phyloP scores from a whole-genome alignment of 2,888 invertebrate genomes.

The Dastarcus helophoroides region DNA sequence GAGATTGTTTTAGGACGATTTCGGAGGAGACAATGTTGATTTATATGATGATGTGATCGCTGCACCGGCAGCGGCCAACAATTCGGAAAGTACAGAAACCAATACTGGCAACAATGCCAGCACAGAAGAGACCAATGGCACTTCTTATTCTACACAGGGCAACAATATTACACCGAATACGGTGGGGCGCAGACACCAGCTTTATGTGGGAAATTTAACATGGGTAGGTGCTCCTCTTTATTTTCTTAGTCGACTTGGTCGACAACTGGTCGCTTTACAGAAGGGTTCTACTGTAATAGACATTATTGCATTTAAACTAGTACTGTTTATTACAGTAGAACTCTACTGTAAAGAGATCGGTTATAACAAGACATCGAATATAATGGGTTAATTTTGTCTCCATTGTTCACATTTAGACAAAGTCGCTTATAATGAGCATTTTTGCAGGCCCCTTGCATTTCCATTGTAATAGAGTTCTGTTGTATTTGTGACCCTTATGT shows the following conservation, averaged over 20 bases:
- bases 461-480: background rate
- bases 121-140: constrained; percentile 58
- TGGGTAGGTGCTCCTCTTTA: constrained; percentile 91
- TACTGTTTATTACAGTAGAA: too few species aligned
- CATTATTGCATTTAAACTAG: too few species aligned
- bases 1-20: constrained; percentile 58
- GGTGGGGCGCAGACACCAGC: constrained; percentile 70
- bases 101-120: constrained; percentile 46
- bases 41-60: constrained; percentile 93
- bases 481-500: background rate
- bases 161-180: constrained; percentile 58
- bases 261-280: too few species aligned
- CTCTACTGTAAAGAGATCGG: too few species aligned
- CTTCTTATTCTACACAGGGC: constrained; percentile 56
- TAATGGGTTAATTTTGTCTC: too few species aligned
- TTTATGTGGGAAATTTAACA: constrained; percentile 96
- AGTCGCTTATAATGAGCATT: too few species aligned
- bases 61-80: constrained; percentile 54
- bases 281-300: too few species aligned
- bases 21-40: constrained; percentile 80
- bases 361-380: too few species aligned
- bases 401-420: too few species aligned
- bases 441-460: constrained; percentile 1
- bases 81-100: constrained; percentile 46
- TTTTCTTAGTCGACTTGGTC: too few species aligned